Percentiles rank a stretch among this genome's conserved stretches.
phyloP scores from a whole-genome alignment of 2,113 vertebrate genomes.

The Peromyscus maniculatus region DNA sequence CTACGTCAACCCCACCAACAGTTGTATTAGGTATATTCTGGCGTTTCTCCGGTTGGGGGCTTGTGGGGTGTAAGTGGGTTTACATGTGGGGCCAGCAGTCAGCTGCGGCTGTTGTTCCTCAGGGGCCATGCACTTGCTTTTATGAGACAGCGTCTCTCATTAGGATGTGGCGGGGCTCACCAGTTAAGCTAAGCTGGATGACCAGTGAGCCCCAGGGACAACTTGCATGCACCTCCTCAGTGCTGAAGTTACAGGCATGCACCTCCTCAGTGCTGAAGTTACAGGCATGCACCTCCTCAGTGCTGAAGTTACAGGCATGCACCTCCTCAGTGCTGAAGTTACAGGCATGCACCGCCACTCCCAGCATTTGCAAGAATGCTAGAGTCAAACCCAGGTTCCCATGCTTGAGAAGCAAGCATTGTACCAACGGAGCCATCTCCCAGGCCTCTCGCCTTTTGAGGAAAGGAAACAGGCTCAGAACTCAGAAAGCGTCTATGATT shows the following conservation, averaged over 20 bases:
- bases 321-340: background rate
- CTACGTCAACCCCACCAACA: background rate
- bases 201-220: background rate
- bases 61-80: background rate
- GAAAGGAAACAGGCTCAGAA: background rate
- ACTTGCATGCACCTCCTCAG: background rate
- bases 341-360: background rate
- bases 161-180: background rate
- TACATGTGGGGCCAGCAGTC: background rate
- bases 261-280: background rate
- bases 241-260: background rate
- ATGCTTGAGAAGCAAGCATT: background rate
- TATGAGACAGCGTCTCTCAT: background rate
- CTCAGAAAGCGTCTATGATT: background rate
- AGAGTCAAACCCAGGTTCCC: background rate
- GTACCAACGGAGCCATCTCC: background rate
- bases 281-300: background rate
- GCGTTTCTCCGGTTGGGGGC: background rate
- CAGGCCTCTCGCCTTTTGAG: background rate
- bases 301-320: background rate
- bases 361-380: background rate
- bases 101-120: background rate
- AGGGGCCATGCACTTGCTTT: background rate
- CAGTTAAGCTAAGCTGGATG: background rate
- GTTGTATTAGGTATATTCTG: background rate